Evolutionary conservation across 2,113 vertebrate genomes (phyloP).

Genomic region (Probosciger aterrimus): DNA sequence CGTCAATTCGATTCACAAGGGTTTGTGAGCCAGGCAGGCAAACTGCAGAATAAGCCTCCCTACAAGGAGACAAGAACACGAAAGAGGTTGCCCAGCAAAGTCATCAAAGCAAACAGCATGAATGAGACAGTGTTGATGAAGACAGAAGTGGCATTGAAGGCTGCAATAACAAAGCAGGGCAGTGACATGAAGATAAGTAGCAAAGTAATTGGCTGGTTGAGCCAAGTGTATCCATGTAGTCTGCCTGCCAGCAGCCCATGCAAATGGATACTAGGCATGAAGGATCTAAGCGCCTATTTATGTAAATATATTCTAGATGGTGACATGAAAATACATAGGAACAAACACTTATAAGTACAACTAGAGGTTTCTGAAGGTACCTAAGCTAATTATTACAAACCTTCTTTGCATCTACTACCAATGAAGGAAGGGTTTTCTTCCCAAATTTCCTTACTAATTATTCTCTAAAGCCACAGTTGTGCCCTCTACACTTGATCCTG

Average conservation of each 20-base stretch:
- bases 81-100: constrained; percentile 46
- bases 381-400: not conserved
- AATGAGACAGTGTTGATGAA: constrained; percentile 61
- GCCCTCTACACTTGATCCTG: not conserved
- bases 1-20: not conserved
- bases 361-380: not conserved
- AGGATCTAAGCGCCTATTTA: not conserved
- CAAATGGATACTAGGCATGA: not conserved
- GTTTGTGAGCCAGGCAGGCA: not conserved
- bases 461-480: not conserved
- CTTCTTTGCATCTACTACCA: not conserved
- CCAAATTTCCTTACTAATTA: not conserved
- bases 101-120: constrained; percentile 58
- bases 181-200: constrained; percentile 60
- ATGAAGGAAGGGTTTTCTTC: not conserved
- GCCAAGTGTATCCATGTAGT: constrained; percentile 24
- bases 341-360: not conserved
- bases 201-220: constrained; percentile 54
- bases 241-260: not conserved
- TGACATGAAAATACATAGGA: not conserved
- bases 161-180: constrained; percentile 48
- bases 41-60: constrained; percentile 11
- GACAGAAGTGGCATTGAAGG: constrained; percentile 65
- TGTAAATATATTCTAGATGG: constrained; percentile 10
- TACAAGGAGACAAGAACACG: constrained; percentile 36